Percentiles rank a stretch among this genome's conserved stretches.
Evolutionary conservation across 2,888 invertebrate genomes (phyloP).

Genomic region (Phasia obesa): DNA sequence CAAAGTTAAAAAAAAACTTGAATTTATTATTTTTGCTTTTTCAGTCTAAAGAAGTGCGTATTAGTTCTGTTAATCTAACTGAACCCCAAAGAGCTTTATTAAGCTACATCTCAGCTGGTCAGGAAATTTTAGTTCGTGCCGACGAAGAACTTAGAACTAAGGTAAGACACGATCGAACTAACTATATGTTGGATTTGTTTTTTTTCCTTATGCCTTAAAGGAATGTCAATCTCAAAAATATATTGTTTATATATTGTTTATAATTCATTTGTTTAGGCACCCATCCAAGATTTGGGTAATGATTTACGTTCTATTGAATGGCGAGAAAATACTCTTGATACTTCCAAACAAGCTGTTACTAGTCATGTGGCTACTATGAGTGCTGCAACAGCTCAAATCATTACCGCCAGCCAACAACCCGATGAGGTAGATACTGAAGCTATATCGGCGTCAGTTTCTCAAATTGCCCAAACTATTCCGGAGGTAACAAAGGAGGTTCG

Average conservation of each 20-base stretch:
- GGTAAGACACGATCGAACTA: no score
- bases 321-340: constrained; percentile 96
- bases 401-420: constrained; percentile 93
- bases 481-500: constrained; percentile 93
- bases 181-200: background rate
- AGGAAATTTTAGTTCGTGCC: constrained; percentile 93
- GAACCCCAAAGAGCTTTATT: constrained; percentile 97
- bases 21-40: constrained; percentile 47
- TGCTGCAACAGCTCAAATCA: constrained; percentile 98
- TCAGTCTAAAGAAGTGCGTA: constrained; percentile 84
- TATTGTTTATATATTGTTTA: no score
- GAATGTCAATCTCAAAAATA: no score
- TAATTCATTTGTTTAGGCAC: constrained; percentile 75
- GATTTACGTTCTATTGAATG: constrained; percentile 95
- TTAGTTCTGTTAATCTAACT: constrained; percentile 90
- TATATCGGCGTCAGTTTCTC: constrained; percentile 98
- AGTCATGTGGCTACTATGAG: constrained; percentile 99
- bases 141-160: constrained; percentile 88
- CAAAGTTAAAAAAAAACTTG: background rate
- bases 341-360: constrained; percentile 97
- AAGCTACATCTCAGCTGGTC: constrained; percentile 94
- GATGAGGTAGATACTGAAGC: constrained; percentile 97
- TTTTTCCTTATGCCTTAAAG: no score
- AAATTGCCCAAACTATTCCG: constrained; percentile 97
- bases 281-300: constrained; percentile 89